phyloP scores from a whole-genome alignment of 2,113 vertebrate species.

The Ochotona princeps region DNA sequence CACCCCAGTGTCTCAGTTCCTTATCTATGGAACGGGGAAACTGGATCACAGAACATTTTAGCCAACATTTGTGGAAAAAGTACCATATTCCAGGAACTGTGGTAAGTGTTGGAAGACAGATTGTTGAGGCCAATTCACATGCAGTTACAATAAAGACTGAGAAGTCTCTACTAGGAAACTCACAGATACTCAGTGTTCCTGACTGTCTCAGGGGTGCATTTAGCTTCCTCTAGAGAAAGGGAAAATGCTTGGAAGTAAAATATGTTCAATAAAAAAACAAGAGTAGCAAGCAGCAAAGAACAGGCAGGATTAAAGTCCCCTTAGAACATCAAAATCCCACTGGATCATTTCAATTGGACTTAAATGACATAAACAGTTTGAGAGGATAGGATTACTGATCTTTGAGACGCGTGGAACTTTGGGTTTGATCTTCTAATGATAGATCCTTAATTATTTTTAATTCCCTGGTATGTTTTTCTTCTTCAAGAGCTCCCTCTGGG shows the following conservation, averaged over 20 bases:
- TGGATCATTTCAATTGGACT: not conserved
- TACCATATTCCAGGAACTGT: not conserved
- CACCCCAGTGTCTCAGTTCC: not conserved
- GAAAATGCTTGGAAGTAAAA: not conserved
- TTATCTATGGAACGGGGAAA: not conserved
- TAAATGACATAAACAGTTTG: not conserved
- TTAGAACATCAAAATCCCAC: not conserved
- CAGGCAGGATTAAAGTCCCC: not conserved
- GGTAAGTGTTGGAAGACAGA: not conserved
- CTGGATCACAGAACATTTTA: not conserved
- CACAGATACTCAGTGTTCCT: not conserved
- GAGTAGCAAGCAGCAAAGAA: not conserved
- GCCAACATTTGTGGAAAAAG: not conserved
- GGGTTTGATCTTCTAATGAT: conserved; percentile 1
- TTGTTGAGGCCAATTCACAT: not conserved
- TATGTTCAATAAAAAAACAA: not conserved
- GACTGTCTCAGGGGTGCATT: not conserved
- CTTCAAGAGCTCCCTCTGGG: not conserved
- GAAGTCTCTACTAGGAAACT: conserved; percentile 5
- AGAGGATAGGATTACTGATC: not conserved
- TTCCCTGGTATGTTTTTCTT: not conserved
- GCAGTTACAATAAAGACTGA: not conserved
- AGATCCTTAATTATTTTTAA: not conserved
- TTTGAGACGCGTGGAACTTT: conserved; percentile 22
- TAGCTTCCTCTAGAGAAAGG: not conserved